A percentile compares a stretch with the other conserved stretches of the same genome.
Evolutionary conservation across 2,888 invertebrate genomes (phyloP).

Genomic region (Bruchidius siliquastri): DNA sequence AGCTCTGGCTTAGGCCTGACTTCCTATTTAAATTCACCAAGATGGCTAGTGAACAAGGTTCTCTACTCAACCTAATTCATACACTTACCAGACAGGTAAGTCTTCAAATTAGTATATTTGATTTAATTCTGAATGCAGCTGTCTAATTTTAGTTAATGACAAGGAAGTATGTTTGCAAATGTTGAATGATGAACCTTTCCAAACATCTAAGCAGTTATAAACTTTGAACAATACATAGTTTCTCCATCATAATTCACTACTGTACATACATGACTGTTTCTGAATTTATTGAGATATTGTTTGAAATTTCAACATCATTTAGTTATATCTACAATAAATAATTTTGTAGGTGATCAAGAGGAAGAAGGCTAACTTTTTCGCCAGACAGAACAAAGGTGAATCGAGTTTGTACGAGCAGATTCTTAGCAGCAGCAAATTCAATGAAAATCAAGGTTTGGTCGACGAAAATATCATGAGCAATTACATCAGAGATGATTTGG

Average conservation of each 20-base stretch:
- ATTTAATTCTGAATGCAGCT: too few species aligned
- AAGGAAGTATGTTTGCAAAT: too few species aligned
- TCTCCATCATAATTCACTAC: too few species aligned
- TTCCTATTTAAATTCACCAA: slow-evolving; percentile 48
- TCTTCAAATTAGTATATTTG: too few species aligned
- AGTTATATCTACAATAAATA: neutral
- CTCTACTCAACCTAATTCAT: slow-evolving; percentile 49
- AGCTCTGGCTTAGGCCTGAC: slow-evolving; percentile 48
- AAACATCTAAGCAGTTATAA: too few species aligned
- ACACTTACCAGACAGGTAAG: slow-evolving; percentile 47
- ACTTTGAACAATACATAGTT: too few species aligned
- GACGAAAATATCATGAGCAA: slow-evolving; percentile 20
- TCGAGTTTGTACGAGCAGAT: slow-evolving; percentile 24
- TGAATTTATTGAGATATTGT: too few species aligned
- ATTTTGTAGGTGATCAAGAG: slow-evolving; percentile 56
- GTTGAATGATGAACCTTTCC: too few species aligned
- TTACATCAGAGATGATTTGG: slow-evolving; percentile 69
- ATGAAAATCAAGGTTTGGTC: slow-evolving; percentile 13
- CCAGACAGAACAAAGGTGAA: slow-evolving; percentile 41
- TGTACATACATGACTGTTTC: too few species aligned
- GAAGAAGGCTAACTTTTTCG: slow-evolving; percentile 70
- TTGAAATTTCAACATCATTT: too few species aligned
- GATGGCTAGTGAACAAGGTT: slow-evolving; percentile 46
- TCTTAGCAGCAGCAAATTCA: slow-evolving; percentile 14
- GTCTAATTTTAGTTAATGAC: too few species aligned